Evolutionary conservation across 2,888 invertebrate species (phyloP).

Genomic region (Cheilosia vernalis): DNA sequence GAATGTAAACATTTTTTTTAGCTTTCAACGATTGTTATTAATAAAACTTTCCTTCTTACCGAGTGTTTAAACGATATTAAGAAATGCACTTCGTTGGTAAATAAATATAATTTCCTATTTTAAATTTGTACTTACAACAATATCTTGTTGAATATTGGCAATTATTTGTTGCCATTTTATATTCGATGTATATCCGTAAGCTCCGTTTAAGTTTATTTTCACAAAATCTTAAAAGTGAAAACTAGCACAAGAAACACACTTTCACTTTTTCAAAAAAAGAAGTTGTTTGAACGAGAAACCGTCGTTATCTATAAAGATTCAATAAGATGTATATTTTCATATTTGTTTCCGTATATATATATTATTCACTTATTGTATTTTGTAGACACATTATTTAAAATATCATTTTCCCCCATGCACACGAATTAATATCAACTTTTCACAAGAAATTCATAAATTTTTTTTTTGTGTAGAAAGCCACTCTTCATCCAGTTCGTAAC

Average conservation of each 20-base stretch:
- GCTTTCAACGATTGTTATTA: too few species aligned
- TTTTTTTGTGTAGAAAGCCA: conserved; percentile 57
- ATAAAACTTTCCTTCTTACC: too few species aligned
- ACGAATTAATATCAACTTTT: conserved; percentile 17
- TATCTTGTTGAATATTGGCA: conserved; percentile 83
- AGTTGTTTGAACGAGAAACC: conserved; percentile 43
- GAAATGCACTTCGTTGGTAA: too few species aligned
- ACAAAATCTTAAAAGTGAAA: conserved; percentile 55
- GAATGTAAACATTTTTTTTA: neutral
- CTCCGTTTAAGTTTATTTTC: conserved; percentile 10
- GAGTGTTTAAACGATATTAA: too few species aligned
- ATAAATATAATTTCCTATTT: neutral
- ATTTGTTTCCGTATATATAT: conserved; percentile 7
- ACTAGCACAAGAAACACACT: conserved; percentile 53
- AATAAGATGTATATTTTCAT: conserved; percentile 14
- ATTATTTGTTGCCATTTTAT: conserved; percentile 79
- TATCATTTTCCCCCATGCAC: neutral
- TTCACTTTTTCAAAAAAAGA: conserved; percentile 52
- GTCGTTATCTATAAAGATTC: conserved; percentile 25
- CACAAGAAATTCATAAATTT: conserved; percentile 27
- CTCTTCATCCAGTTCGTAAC: conserved; percentile 62
- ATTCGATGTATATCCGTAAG: conserved; percentile 16
- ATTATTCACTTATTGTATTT: conserved; percentile 22
- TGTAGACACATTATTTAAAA: conserved; percentile 1
- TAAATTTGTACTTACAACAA: conserved; percentile 82